Conservation (phyloP, 2,113 vertebrate genomes). For the Arenaria interpres region DNA sequence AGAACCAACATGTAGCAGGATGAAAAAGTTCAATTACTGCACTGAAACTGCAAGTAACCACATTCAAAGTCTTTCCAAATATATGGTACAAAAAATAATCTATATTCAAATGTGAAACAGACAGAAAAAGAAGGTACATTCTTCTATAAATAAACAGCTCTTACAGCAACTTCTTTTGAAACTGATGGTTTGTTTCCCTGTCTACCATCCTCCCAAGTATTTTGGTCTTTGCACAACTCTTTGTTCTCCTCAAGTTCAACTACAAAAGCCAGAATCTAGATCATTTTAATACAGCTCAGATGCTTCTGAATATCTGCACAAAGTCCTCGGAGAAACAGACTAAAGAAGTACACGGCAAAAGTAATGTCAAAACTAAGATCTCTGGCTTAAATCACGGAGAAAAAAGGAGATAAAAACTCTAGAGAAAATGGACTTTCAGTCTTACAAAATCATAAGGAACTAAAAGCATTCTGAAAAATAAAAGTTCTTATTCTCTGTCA, state of each 20-base stretch:
- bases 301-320: neutral
- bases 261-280: constrained; percentile 22
- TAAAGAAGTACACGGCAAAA: neutral
- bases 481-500: neutral
- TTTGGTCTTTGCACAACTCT: neutral
- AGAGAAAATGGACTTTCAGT: neutral
- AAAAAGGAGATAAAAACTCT: neutral
- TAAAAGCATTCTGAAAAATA: neutral
- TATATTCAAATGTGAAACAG: neutral
- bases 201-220: neutral
- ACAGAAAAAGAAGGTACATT: neutral
- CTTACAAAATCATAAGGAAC: neutral
- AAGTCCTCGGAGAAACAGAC: neutral
- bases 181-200: neutral
- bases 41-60: neutral
- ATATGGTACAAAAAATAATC: neutral
- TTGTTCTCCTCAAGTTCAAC: constrained; percentile 14
- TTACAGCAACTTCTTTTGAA: constrained; percentile 27
- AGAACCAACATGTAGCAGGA: neutral
- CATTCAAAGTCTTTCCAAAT: neutral
- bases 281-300: neutral
- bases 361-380: neutral
- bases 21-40: neutral
- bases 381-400: neutral
- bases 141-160: constrained; percentile 45